These are phyloP conservation scores for Dendropsophus ebraccatus DNA, from an alignment of 2,113 vertebrate genomes.

Conservation along the genomic window DNA sequence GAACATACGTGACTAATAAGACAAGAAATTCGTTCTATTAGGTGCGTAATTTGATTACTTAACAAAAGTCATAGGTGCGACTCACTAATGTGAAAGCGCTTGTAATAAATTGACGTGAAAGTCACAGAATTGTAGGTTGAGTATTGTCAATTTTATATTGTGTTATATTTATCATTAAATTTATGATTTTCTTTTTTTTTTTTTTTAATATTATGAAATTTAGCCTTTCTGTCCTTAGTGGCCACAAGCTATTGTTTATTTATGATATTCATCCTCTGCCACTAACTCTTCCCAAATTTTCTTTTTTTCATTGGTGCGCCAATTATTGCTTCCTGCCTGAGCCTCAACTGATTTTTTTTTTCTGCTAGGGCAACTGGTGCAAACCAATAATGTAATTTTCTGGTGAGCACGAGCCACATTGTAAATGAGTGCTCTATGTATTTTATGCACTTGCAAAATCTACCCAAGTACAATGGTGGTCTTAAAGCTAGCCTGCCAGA, in stretches of 20 bases:
- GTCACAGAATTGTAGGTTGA: background rate
- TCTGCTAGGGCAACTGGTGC: too few species aligned
- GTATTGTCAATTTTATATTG: background rate
- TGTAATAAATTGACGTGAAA: background rate
- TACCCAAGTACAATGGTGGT: too few species aligned
- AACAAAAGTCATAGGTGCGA: slow-evolving; percentile 3
- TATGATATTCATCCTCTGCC: background rate
- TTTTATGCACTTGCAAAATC: too few species aligned
- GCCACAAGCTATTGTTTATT: background rate
- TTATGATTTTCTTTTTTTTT: background rate
- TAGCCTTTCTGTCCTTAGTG: background rate
- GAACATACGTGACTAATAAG: slow-evolving; percentile 23
- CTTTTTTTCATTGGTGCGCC: too few species aligned
- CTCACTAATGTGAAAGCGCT: background rate
- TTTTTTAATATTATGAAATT: background rate
- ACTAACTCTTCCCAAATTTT: too few species aligned
- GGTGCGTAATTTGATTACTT: background rate
- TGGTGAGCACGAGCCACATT: too few species aligned
- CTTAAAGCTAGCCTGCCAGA: too few species aligned
- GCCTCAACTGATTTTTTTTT: too few species aligned
- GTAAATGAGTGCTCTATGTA: too few species aligned
- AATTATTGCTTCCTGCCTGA: too few species aligned
- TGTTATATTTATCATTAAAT: too few species aligned
- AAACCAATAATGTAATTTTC: too few species aligned
- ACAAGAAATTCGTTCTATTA: background rate